Conservation (phyloP, 2,113 vertebrate species). For the Porphyrio hochstetteri region DNA sequence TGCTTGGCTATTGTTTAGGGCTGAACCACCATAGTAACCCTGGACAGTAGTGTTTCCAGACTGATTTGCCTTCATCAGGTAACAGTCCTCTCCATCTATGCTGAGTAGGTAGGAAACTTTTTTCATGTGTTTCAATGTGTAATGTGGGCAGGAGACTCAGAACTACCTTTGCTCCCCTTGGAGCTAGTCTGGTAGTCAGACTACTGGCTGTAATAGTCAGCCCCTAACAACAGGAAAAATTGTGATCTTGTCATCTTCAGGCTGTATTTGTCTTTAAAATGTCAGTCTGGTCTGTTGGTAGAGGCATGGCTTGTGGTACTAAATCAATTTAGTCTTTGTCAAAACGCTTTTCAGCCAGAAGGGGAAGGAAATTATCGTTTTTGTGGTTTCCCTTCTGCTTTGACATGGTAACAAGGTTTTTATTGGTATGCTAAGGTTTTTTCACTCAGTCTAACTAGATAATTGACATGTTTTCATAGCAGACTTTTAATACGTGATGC, state of each 20-base stretch:
- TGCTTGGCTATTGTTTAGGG: too few relatives aligned
- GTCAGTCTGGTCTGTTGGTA: accelerated
- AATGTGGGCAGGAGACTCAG: accelerated
- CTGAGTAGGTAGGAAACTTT: background rate
- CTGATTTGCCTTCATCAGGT: accelerated
- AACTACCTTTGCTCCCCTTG: accelerated
- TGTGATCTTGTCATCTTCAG: accelerated
- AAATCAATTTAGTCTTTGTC: background rate
- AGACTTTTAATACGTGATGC: background rate
- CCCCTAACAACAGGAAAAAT: accelerated
- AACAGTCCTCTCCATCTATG: accelerated
- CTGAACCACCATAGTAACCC: too few relatives aligned
- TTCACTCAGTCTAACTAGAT: background rate
- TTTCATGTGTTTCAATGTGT: accelerated
- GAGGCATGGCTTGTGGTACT: too few relatives aligned
- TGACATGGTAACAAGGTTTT: background rate
- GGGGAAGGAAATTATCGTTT: accelerated
- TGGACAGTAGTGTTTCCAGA: accelerated
- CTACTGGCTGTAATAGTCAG: accelerated
- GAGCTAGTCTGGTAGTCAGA: accelerated
- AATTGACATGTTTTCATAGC: background rate
- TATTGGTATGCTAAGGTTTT: background rate
- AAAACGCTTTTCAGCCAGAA: background rate
- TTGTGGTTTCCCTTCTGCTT: background rate
- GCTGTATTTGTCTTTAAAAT: accelerated